A percentile compares a stretch with the other conserved stretches of the same genome.
phyloP scores from a whole-genome alignment of 2,888 invertebrate species.

The Sinopyrophorus schimmeli region DNA sequence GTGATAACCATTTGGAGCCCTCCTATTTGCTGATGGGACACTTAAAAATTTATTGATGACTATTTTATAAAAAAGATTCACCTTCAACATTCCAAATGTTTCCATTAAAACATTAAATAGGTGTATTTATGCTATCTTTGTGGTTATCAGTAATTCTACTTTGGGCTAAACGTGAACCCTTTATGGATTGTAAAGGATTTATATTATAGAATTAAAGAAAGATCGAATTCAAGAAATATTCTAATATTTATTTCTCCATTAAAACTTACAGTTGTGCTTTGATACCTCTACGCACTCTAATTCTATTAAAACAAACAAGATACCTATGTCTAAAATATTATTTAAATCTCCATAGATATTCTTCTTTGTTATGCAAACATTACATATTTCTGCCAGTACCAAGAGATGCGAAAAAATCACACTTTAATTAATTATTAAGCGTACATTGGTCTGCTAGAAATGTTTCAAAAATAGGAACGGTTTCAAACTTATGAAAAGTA shows the following conservation, averaged over 20 bases:
- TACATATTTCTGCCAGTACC: constrained; percentile 31
- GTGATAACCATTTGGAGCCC: too few species aligned
- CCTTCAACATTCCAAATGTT: too few species aligned
- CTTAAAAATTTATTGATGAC: too few species aligned
- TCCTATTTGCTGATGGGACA: too few species aligned
- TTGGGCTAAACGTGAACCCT: too few species aligned
- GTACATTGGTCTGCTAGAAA: constrained; percentile 15
- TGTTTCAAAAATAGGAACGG: constrained; percentile 4
- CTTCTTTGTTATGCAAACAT: constrained; percentile 23
- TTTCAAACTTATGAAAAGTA: too few species aligned
- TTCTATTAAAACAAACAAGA: constrained; percentile 24
- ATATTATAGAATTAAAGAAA: too few species aligned
- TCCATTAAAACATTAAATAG: too few species aligned
- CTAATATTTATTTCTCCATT: constrained; percentile 31
- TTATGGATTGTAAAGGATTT: too few species aligned
- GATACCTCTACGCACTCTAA: constrained; percentile 29
- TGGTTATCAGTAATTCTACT: too few species aligned
- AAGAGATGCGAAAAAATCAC: constrained; percentile 24
- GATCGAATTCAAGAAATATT: constrained; percentile 22
- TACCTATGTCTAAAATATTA: constrained; percentile 13
- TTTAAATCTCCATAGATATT: constrained; percentile 18
- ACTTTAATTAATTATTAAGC: constrained; percentile 16
- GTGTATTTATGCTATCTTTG: too few species aligned
- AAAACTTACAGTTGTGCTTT: constrained; percentile 32
- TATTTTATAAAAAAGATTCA: too few species aligned